Evolutionary conservation across 2,888 invertebrate species (phyloP), one percentile per base, ranked within the genome.

Genomic region (Drosophila tanythrix): DNA sequence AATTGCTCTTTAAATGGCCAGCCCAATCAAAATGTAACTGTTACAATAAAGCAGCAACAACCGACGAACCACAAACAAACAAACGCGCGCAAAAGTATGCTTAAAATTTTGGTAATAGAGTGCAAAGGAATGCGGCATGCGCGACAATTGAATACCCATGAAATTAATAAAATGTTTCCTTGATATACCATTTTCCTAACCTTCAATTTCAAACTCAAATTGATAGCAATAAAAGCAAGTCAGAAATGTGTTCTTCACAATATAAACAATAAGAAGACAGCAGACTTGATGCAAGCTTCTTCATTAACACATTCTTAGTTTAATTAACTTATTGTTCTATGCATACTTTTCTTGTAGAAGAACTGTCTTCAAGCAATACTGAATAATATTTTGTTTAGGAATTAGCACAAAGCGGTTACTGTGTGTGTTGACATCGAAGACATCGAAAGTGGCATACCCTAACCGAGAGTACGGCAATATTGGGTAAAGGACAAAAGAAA

Each of bases 11-110:
- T 83, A 78, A 88, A 74, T 79, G 82, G 76, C 76, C 76, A 60
- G 72, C 33, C 67, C 80, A 84, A 88, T 83, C 88, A 84, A 82
- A 88, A 64, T 58, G 72, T 79, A 68, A 64, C 79, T 71, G 70
- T 58, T 36, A 29, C 68, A 70, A 70, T 75, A 75, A 75, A 79
- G 35, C 72, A 82, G 59, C 76, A 70, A 43, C 66, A 67, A 53
- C 25, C 51, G 18, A 38, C 61, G 40, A 58, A 59, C 64, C 76
- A 76, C 69, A 57, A 70, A 46, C 59, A 66, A 50, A 6, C 31
- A 31, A 8, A 40, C 31, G 35, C 76, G 57, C 72, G n/a, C 50
- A 35, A 68, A 73, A 76, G 61, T 66, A 53, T 68, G 68, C 76
- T 76, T 72, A 66, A 75, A 76, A 76, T 58, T 62, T 70, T 36